Evolutionary conservation across 1,140 invertebrate genomes (phyloP), one percentile per base, ranked within the genome.

Genomic region (Aphelenchoides avenae): DNA sequence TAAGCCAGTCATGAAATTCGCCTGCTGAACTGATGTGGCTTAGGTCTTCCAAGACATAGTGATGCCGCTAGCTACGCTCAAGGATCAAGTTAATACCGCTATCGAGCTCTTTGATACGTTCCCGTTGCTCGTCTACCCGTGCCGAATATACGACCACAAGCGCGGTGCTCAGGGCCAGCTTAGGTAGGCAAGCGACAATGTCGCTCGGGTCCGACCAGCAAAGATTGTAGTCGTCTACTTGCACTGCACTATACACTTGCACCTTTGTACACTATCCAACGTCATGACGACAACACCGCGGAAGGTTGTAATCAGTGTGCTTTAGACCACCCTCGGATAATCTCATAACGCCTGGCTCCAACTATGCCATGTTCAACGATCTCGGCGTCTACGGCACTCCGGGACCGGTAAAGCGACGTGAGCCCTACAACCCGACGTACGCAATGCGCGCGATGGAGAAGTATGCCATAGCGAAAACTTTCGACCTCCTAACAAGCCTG

Each of bases 31-130:
- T 66, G 20, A 57, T 39, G n/a, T 3, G n/a, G 33, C 59, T 36
- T 73, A 80, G 77, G 81, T 83, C 1, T 83, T 83, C 62, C 82
- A 83, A 70, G 82, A 83, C 58, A 83, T 83, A 46, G 82, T 83
- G 1, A 71, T 83, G 41, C 82, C 82, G 2, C 78, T 83, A 13
- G 31, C 18, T 26, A 59, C 41, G 1, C 40, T 59, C 1, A 59
- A 59, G 40, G 77, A 81, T 9, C 82, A 83, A 66, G 81, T 83
- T 41, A 69, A 81, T 33, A 76, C 75, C 20, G 76, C 79, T 15
- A 79, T 79, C 42, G 70, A 80, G 55, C 66, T 83, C 3, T 83
- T 83, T 61, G 79, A 82, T 57, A 75, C 77, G 0, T 83, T 80
- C 67, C 82, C 82, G 1, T 64, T 83, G 11, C 65, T 83, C 22